phyloP scores from a whole-genome alignment of 2,888 invertebrate genomes.

The Pecten maximus region DNA sequence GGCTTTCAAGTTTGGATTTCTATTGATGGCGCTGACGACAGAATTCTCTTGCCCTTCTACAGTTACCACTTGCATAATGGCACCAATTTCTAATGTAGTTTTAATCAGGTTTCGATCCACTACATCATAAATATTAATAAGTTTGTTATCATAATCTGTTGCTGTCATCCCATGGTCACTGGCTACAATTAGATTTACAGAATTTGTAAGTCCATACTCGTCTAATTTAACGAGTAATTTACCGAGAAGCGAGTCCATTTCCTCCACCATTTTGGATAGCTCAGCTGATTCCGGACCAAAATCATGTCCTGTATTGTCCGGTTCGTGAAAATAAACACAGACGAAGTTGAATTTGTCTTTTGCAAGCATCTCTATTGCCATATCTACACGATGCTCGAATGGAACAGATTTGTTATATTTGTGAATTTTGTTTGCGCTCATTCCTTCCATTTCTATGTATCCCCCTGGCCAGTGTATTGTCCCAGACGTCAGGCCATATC shows the following conservation, averaged over 20 bases:
- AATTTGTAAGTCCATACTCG: constrained; percentile 54
- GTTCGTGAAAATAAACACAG: constrained; percentile 74
- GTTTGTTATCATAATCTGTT: constrained; percentile 59
- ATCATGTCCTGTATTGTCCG: constrained; percentile 72
- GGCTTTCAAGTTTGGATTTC: constrained; percentile 80
- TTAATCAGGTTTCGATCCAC: constrained; percentile 56
- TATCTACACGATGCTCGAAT: constrained; percentile 85
- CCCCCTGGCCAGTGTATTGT: constrained; percentile 87
- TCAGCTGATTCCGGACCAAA: constrained; percentile 71
- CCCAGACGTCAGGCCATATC: constrained; percentile 85
- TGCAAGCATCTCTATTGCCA: constrained; percentile 83
- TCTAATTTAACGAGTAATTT: constrained; percentile 62
- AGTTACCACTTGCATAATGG: constrained; percentile 63
- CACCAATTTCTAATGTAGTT: constrained; percentile 57
- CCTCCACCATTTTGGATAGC: constrained; percentile 61
- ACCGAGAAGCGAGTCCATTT: constrained; percentile 70
- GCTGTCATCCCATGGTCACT: constrained; percentile 79
- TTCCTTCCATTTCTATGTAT: constrained; percentile 83
- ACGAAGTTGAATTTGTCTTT: constrained; percentile 65
- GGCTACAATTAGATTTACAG: constrained; percentile 74
- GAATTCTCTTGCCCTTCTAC: constrained; percentile 55
- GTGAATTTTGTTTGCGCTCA: constrained; percentile 79
- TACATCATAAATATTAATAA: constrained; percentile 60
- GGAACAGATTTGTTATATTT: constrained; percentile 82
- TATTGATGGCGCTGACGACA: constrained; percentile 62